Percentiles rank a stretch among this genome's conserved stretches.
Conservation (phyloP, 1,140 invertebrate genomes). For the Caligus rogercresseyi region DNA sequence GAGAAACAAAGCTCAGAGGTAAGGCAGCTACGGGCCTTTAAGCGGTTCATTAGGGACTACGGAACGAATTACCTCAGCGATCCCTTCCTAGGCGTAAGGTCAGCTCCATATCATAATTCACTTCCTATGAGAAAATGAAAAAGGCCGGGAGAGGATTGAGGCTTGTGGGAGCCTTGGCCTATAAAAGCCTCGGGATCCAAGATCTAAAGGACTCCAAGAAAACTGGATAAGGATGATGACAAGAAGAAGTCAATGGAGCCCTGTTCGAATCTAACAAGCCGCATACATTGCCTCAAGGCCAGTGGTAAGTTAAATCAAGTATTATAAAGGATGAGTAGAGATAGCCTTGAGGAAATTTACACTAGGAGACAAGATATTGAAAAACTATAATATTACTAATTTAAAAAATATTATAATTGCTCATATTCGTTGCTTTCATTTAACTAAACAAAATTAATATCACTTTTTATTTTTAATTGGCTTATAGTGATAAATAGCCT, state of each 20-base stretch:
- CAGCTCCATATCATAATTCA: not conserved
- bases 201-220: not conserved
- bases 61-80: not conserved
- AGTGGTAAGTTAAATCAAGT: no score
- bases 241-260: not conserved
- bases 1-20: not conserved
- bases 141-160: not conserved
- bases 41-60: conserved; percentile 9
- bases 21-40: conserved; percentile 7
- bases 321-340: no score
- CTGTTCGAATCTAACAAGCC: not conserved
- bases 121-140: conserved; percentile 3
- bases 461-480: no score
- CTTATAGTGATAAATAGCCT: no score
- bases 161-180: not conserved
- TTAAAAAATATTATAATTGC: no score
- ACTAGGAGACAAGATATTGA: no score
- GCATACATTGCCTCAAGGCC: not conserved
- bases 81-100: conserved; percentile 2
- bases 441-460: no score
- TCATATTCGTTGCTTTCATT: no score
- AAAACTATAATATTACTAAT: no score
- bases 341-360: no score
- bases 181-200: not conserved
- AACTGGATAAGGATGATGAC: not conserved